Conservation (phyloP, 2,113 vertebrate species). For the Cyrtonyx montezumae region DNA sequence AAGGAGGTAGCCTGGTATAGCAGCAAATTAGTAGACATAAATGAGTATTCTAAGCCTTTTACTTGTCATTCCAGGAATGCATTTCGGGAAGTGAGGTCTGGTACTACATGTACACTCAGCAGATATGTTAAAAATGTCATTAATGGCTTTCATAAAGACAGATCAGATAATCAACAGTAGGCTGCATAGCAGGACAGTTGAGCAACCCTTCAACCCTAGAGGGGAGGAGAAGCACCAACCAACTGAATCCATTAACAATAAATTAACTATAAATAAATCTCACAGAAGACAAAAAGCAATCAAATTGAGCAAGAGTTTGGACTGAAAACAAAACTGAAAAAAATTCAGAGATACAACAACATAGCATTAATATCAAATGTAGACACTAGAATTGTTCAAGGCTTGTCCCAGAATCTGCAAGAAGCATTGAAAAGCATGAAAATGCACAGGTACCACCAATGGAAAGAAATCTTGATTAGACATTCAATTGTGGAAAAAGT, state of each 20-base stretch:
- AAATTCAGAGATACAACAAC: neutral
- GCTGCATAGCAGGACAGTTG: neutral
- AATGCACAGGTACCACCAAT: neutral
- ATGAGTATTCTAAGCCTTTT: neutral
- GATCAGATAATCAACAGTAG: neutral
- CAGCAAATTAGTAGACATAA: neutral
- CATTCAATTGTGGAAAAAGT: neutral
- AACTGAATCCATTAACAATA: neutral
- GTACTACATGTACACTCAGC: neutral
- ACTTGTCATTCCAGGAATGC: neutral
- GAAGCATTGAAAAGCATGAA: neutral
- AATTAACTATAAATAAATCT: neutral
- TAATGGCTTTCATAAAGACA: neutral
- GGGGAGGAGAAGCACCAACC: neutral
- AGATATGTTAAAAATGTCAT: neutral
- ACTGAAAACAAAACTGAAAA: neutral
- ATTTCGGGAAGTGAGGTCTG: neutral
- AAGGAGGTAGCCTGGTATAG: neutral
- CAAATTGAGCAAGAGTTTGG: neutral
- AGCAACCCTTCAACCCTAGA: neutral
- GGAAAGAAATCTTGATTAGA: neutral
- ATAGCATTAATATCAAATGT: neutral
- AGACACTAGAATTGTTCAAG: neutral
- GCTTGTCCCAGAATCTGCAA: neutral
- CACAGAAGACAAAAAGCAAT: accelerated